Evolutionary conservation across 2,888 invertebrate genomes (phyloP).

Genomic region (Ennomos fuscantarius): DNA sequence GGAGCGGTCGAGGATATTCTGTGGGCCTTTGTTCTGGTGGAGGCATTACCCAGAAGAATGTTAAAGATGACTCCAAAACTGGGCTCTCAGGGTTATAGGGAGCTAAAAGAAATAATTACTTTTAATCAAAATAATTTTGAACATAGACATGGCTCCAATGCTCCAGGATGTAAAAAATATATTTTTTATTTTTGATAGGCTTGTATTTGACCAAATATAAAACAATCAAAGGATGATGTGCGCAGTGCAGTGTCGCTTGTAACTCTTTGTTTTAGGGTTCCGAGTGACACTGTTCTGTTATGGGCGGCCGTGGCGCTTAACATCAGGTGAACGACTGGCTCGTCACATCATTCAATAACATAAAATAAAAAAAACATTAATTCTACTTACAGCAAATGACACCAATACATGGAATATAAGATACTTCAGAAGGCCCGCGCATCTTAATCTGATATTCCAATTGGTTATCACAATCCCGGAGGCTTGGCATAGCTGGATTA

Average conservation of each 20-base stretch:
- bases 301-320: no score
- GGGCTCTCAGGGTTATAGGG: conserved; percentile 93
- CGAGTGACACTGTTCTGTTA: no score
- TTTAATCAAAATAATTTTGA: neutral
- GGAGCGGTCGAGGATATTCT: conserved; percentile 96
- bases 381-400: conserved; percentile 93
- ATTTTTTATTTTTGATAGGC: no score
- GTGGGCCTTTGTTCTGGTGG: conserved; percentile 96
- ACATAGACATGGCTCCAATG: no score
- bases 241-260: no score
- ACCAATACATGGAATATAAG: conserved; percentile 97
- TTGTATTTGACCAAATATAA: no score
- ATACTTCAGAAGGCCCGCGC: conserved; percentile 95
- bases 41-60: conserved; percentile 98
- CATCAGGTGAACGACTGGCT: no score
- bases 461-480: conserved; percentile 95
- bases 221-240: no score
- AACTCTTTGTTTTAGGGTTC: no score
- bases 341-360: no score
- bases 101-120: conserved; percentile 81
- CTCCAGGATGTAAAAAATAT: no score
- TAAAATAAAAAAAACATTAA: neutral
- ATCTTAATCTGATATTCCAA: conserved; percentile 97
- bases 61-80: conserved; percentile 92
- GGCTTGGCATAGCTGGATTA: conserved; percentile 94